Evolutionary conservation across 2,113 vertebrate genomes (phyloP), one percentile per base, ranked within the genome.

Genomic region (Ammodytes dubius): DNA sequence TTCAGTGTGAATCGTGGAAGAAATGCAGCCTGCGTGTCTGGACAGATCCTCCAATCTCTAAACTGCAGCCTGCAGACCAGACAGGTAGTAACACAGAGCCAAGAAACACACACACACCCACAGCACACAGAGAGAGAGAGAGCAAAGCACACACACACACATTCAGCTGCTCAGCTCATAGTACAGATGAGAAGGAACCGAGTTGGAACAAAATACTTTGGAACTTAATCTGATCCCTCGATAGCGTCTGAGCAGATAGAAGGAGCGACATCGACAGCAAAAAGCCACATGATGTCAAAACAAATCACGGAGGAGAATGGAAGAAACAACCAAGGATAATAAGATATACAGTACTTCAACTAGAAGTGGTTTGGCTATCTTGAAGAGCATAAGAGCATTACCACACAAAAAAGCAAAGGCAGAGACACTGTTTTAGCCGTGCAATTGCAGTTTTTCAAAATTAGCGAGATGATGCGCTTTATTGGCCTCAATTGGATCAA

Each of bases 21-120:
- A 83, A 77, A 83, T 64, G 67, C 37, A 46, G 46, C 74, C 70
- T 15, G 70, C 92, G 0, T 85, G 93, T 83, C 50, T n/a, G 37
- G 59, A 82, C 91, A 19, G 78, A 72, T 83, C 67, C 57, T 45
- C 61, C 66, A 39, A 5, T 15, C 39, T 14, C 67, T 5, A 19
- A 71, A 82, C 86, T 60, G 56, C 47, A 56, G 70, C 68, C 79
- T 52, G 47, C 70, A 27, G 82, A 75, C 79, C 68, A 74, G 27
- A 68, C 83, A 65, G 7, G 74, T 35, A 63, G 70, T 14, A 7
- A 65, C 0, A 4, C 46, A 15, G 65, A 39, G 14, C 11, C 35
- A 40, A 40, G 9, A 74, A 15, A 8, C 17, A 19, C 64, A 12
- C 47, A 5, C 35, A 65, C 14, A 8, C 19, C 2, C n/a, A 52